These are phyloP conservation scores for Epizoanthus rinbou DNA, from an alignment of 92 coral and sea anemone genomes.

Conservation along the genomic window DNA sequence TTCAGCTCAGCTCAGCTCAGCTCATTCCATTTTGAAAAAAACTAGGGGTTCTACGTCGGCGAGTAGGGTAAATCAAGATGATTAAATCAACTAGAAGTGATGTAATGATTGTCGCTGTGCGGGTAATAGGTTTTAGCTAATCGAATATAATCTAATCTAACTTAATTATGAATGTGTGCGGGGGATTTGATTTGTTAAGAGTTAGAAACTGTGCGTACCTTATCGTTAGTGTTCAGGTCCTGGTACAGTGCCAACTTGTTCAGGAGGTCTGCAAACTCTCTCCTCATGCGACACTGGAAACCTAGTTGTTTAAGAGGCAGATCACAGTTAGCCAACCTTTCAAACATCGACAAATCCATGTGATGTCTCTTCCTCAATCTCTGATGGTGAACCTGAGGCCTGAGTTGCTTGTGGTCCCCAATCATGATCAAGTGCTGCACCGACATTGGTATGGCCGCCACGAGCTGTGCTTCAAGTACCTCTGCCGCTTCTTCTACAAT, in stretches of 20 bases:
- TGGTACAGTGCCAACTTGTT: slow-evolving; percentile 61
- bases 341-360: slow-evolving; percentile 87
- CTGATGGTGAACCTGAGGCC: slow-evolving; percentile 67
- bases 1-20: too few relatives aligned
- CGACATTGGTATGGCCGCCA: slow-evolving; percentile 84
- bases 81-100: too few relatives aligned
- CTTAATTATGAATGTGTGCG: too few relatives aligned
- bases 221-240: slow-evolving; percentile 53
- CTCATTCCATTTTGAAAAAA: too few relatives aligned
- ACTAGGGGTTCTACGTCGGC: too few relatives aligned
- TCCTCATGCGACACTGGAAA: slow-evolving; percentile 88
- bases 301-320: slow-evolving; percentile 60
- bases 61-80: too few relatives aligned
- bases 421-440: slow-evolving; percentile 93
- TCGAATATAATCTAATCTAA: too few relatives aligned
- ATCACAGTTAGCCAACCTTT: slow-evolving; percentile 63
- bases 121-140: too few relatives aligned
- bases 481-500: slow-evolving; percentile 98
- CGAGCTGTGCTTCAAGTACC: slow-evolving; percentile 86
- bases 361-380: slow-evolving; percentile 53
- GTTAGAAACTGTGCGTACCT: slow-evolving; percentile 46
- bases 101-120: too few relatives aligned
- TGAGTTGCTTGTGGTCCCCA: slow-evolving; percentile 90
- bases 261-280: slow-evolving; percentile 74
- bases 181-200: too few relatives aligned